Conservation (phyloP, 2,113 vertebrate genomes). For the Phoenicopterus ruber region DNA sequence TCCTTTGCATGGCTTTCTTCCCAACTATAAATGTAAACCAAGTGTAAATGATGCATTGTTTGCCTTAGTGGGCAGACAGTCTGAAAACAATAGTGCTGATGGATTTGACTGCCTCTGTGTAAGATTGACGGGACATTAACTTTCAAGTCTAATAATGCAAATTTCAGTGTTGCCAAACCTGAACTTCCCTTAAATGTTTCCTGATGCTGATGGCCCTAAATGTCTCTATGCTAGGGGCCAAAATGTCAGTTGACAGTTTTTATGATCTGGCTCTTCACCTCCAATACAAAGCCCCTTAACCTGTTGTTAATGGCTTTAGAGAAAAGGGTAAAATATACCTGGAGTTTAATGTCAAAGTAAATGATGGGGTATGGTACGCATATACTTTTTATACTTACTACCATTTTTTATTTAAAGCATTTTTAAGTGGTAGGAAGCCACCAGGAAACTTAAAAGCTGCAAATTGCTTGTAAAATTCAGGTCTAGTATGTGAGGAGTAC, state of each 20-base stretch:
- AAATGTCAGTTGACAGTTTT: background rate
- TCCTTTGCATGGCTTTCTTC: conserved; percentile 14
- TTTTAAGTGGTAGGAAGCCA: background rate
- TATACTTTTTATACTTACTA: background rate
- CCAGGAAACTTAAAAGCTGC: background rate
- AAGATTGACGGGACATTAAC: conserved; percentile 48
- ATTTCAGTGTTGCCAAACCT: conserved; percentile 20
- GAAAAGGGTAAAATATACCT: background rate
- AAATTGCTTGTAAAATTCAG: background rate
- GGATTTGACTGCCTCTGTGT: conserved; percentile 23
- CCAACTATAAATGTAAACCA: conserved; percentile 50
- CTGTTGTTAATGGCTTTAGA: background rate
- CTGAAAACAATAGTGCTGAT: conserved; percentile 55
- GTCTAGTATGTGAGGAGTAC: background rate
- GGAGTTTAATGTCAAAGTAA: background rate
- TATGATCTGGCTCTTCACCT: background rate
- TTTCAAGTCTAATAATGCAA: conserved; percentile 40
- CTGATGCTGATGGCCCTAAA: background rate
- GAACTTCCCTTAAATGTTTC: conserved; percentile 7
- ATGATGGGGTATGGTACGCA: background rate
- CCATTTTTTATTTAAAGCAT: background rate
- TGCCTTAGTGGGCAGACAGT: conserved; percentile 50
- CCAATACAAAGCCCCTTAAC: background rate
- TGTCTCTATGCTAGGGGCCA: background rate
- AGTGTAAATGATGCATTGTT: conserved; percentile 63